phyloP scores from a whole-genome alignment of 2,888 invertebrate genomes.

The Papilio gigon region DNA sequence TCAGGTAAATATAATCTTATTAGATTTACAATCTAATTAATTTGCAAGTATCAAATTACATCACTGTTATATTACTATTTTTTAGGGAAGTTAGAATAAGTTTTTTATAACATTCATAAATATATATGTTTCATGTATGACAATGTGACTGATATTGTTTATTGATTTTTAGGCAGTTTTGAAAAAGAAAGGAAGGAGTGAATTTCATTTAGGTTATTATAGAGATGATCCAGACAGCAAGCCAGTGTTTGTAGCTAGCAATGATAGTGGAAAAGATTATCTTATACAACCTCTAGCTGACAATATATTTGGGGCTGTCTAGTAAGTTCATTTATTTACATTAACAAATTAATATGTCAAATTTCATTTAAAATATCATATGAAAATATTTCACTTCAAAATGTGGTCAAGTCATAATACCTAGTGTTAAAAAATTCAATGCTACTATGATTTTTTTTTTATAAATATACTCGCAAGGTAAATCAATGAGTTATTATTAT shows the following conservation, averaged over 20 bases:
- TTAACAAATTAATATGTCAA: too few relatives aligned
- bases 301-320: slow-evolving; percentile 90
- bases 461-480: too few relatives aligned
- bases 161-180: slow-evolving; percentile 84
- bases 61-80: neutral
- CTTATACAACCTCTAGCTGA: slow-evolving; percentile 87
- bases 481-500: too few relatives aligned
- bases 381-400: too few relatives aligned
- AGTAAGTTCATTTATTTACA: slow-evolving; percentile 80
- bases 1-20: slow-evolving; percentile 77
- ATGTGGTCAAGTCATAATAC: too few relatives aligned
- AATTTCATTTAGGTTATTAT: slow-evolving; percentile 94
- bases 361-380: too few relatives aligned
- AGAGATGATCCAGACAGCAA: slow-evolving; percentile 89
- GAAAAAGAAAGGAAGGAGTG: slow-evolving; percentile 85
- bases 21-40: neutral
- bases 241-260: slow-evolving; percentile 90
- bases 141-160: neutral
- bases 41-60: neutral
- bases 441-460: too few relatives aligned
- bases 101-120: neutral
- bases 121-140: too few relatives aligned
- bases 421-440: too few relatives aligned
- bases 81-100: too few relatives aligned
- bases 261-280: slow-evolving; percentile 86